Percentiles rank a stretch among this genome's conserved stretches.
Evolutionary conservation across 2,888 invertebrate species (phyloP).

Genomic region (Tolmerus cingulatus): DNA sequence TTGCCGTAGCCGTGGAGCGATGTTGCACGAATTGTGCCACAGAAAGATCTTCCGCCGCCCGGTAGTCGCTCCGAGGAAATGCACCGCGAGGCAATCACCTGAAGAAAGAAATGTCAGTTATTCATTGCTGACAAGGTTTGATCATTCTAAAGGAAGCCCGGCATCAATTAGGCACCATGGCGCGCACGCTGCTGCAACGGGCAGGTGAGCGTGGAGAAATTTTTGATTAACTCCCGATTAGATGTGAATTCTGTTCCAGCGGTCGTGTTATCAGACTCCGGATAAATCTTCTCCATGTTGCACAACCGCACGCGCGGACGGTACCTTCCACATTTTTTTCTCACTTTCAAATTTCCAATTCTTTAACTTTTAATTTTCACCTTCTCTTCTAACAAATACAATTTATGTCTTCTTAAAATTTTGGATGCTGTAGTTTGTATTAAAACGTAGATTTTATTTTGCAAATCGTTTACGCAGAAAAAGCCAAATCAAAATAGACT

Average conservation of each 20-base stretch:
- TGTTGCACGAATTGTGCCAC: conserved; percentile 35
- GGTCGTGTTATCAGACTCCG: neutral
- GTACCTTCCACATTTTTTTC: neutral
- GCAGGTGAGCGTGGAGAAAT: neutral
- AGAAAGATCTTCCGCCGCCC: neutral
- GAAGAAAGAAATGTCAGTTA: conserved; percentile 1
- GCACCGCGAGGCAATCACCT: neutral
- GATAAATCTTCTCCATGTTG: neutral
- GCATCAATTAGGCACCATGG: conserved; percentile 33
- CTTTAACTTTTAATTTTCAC: neutral
- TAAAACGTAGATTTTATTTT: too few species aligned
- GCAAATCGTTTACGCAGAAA: too few species aligned
- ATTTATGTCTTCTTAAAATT: too few species aligned
- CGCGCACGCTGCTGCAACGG: neutral
- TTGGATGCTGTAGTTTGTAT: too few species aligned
- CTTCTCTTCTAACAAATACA: neutral
- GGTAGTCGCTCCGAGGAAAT: neutral
- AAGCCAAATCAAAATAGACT: too few species aligned
- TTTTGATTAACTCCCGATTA: neutral
- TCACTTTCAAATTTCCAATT: neutral
- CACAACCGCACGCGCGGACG: neutral
- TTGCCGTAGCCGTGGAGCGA: neutral
- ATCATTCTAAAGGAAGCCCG: conserved; percentile 12
- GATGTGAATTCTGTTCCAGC: neutral
- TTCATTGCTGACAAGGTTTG: conserved; percentile 15